Conservation (phyloP, 2,888 invertebrate species). For the Scaptomyza caliginosa region DNA sequence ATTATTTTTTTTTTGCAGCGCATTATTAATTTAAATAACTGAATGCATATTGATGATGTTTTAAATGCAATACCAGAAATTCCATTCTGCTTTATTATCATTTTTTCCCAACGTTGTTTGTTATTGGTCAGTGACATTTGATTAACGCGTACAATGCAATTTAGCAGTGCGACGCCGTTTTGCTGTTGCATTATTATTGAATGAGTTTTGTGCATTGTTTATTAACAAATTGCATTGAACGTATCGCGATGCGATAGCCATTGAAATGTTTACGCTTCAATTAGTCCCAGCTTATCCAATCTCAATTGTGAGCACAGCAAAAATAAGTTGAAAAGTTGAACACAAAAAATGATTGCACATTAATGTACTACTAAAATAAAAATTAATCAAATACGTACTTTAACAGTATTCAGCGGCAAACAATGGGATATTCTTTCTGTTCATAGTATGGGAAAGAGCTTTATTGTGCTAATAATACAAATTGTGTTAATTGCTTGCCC, state of each 20-base stretch:
- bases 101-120: not conserved
- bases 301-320: constrained; percentile 31
- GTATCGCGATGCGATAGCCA: constrained; percentile 25
- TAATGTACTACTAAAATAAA: constrained; percentile 51
- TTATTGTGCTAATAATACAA: constrained; percentile 48
- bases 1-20: constrained; percentile 4
- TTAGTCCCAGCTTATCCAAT: constrained; percentile 48
- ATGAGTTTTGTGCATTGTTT: constrained; percentile 59
- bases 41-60: constrained; percentile 68
- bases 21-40: constrained; percentile 73
- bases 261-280: constrained; percentile 73
- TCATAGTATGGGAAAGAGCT: constrained; percentile 5
- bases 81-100: too few species aligned
- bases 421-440: not conserved
- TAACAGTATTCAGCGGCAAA: not conserved
- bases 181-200: constrained; percentile 57
- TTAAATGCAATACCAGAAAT: constrained; percentile 46
- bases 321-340: too few species aligned
- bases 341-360: constrained; percentile 61
- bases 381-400: constrained; percentile 39
- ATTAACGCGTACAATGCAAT: constrained; percentile 69
- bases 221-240: constrained; percentile 33
- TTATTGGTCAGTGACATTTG: constrained; percentile 53
- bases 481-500: constrained; percentile 66
- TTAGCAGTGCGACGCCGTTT: constrained; percentile 43